A percentile compares a stretch with the other conserved stretches of the same genome.
phyloP scores from a whole-genome alignment of 2,797 vertebrate species.

The Chelidonichthys spinosus region DNA sequence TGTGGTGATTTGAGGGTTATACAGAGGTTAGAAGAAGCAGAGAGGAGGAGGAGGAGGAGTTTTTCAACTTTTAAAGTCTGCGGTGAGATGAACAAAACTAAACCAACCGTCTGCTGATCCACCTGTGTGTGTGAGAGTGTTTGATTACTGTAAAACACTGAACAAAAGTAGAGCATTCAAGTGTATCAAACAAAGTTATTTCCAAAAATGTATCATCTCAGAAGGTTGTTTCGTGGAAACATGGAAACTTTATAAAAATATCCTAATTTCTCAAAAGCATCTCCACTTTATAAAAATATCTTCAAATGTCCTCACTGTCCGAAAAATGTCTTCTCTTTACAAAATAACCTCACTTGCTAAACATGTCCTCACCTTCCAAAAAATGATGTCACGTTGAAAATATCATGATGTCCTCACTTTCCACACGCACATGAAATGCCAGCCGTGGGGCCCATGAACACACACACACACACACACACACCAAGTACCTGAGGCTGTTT shows the following conservation, averaged over 20 bases:
- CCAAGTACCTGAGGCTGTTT: neutral
- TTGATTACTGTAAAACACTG: neutral
- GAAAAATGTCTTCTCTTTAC: neutral
- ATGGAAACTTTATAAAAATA: neutral
- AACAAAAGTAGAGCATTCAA: neutral
- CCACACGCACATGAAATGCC: neutral
- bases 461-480: neutral
- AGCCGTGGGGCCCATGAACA: neutral
- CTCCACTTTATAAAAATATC: neutral
- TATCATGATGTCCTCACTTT: neutral
- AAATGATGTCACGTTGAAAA: neutral
- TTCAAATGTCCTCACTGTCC: neutral
- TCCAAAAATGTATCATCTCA: neutral
- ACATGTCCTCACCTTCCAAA: neutral
- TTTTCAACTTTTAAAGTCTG: conserved; percentile 12
- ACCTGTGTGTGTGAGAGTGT: neutral
- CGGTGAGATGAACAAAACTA: neutral
- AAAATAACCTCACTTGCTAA: neutral
- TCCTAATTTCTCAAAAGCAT: neutral
- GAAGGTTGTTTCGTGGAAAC: no score
- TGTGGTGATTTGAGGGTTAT: conserved; percentile 25
- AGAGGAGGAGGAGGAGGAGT: neutral
- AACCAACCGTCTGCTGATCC: conserved; percentile 9
- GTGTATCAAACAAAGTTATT: neutral
- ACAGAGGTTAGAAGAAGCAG: conserved; percentile 25